A percentile compares a stretch with the other conserved stretches of the same genome.
Conservation (phyloP, 2,113 vertebrate genomes). For the Festucalex cinctus region DNA sequence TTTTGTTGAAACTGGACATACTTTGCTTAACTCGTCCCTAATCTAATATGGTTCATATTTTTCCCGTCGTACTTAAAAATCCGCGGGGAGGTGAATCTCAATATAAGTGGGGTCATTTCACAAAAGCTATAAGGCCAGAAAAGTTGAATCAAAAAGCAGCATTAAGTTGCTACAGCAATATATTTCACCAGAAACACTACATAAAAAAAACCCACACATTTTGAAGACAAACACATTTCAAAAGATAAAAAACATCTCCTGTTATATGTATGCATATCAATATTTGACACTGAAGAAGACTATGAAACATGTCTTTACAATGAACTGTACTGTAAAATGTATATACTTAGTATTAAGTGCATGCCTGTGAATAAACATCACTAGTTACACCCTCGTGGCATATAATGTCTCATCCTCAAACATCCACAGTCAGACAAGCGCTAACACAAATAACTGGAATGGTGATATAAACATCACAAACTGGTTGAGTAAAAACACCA, state of each 20-base stretch:
- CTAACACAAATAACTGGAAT: constrained; percentile 22
- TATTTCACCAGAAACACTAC: constrained; percentile 38
- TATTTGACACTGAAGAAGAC: constrained; percentile 15
- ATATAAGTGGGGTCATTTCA: background rate
- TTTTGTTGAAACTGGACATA: no score
- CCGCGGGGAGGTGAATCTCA: background rate
- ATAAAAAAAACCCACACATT: constrained; percentile 42
- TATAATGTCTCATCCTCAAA: constrained; percentile 17
- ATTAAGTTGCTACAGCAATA: constrained; percentile 22
- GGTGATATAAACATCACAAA: no score
- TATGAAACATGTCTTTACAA: constrained; percentile 18
- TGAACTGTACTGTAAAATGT: constrained; percentile 12
- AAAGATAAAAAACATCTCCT: constrained; percentile 36
- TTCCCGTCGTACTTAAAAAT: no score
- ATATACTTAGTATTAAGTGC: constrained; percentile 11
- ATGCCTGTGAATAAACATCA: constrained; percentile 29
- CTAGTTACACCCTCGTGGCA: constrained; percentile 37
- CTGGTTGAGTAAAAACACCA: no score
- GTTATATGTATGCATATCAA: constrained; percentile 28
- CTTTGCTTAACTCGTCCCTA: no score
- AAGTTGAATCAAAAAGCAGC: constrained; percentile 21
- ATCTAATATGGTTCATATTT: no score
- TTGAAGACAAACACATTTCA: constrained; percentile 29
- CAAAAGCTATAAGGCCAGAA: background rate
- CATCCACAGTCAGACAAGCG: constrained; percentile 30